Percentiles rank a stretch among this genome's conserved stretches.
Conservation (phyloP, 2,113 vertebrate genomes). For the Urocynchramus pylzowi region DNA sequence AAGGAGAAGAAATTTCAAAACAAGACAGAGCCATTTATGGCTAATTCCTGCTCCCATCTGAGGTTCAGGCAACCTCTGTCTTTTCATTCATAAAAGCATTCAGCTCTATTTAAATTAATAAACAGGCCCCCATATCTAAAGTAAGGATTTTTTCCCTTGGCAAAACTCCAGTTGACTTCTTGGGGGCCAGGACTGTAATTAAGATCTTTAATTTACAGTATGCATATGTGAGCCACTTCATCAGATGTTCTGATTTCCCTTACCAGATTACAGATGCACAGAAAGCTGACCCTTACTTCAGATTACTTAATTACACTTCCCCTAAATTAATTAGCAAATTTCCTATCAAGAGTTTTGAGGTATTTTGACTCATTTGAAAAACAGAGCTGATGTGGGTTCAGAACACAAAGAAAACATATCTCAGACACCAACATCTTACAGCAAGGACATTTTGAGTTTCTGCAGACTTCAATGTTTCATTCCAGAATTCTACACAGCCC, state of each 20-base stretch:
- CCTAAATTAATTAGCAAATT: not conserved
- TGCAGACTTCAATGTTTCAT: not conserved
- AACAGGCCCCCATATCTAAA: not conserved
- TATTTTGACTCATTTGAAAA: not conserved
- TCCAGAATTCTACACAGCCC: not conserved
- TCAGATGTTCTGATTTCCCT: not conserved
- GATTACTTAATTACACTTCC: not conserved
- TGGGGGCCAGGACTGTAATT: not conserved
- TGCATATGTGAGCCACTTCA: not conserved
- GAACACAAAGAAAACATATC: not conserved
- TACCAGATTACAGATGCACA: not conserved
- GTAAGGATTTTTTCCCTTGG: not conserved
- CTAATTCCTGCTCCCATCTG: not conserved
- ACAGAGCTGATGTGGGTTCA: not conserved
- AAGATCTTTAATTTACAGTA: not conserved
- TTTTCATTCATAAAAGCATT: not conserved
- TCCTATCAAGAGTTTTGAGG: not conserved
- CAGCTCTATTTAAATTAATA: not conserved
- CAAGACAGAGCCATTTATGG: not conserved
- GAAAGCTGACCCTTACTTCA: not conserved
- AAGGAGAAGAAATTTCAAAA: not conserved
- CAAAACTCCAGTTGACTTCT: not conserved
- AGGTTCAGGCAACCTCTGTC: not conserved
- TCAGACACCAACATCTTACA: not conserved
- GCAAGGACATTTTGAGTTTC: not conserved